Conservation (phyloP, 2,797 vertebrate species). For the Hydrocynus forskahlii region DNA sequence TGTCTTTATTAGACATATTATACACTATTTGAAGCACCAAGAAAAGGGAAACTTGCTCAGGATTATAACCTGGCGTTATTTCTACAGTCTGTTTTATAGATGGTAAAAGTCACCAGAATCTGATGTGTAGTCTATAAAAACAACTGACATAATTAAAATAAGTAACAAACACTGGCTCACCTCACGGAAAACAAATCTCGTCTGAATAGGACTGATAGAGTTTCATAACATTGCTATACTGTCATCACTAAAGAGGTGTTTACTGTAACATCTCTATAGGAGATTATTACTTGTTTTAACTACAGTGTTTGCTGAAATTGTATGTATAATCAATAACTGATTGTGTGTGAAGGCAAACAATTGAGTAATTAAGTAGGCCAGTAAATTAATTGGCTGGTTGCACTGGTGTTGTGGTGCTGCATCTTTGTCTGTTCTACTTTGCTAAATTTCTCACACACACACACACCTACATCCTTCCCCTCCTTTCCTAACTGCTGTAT, state of each 20-base stretch:
- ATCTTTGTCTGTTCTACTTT: constrained; percentile 3
- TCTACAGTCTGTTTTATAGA: no score
- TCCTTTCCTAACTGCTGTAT: background rate
- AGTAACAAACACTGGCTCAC: no score
- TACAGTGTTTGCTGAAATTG: background rate
- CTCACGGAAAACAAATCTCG: no score
- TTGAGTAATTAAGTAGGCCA: background rate
- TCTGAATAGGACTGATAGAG: no score
- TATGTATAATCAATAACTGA: background rate
- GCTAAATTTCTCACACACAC: background rate
- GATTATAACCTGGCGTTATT: no score
- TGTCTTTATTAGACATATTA: no score
- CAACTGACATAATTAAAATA: no score
- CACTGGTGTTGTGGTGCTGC: constrained; percentile 42
- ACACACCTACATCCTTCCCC: background rate
- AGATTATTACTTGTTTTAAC: background rate
- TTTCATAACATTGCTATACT: background rate
- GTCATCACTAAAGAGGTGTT: background rate
- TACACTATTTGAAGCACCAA: no score
- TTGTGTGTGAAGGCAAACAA: background rate
- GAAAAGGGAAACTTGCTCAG: no score
- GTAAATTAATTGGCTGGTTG: background rate
- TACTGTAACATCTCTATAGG: background rate
- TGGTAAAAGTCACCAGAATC: no score
- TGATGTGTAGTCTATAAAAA: no score